A percentile compares a stretch with the other conserved stretches of the same genome.
phyloP scores from a whole-genome alignment of 2,888 invertebrate genomes.

The Cephus sareptanus region DNA sequence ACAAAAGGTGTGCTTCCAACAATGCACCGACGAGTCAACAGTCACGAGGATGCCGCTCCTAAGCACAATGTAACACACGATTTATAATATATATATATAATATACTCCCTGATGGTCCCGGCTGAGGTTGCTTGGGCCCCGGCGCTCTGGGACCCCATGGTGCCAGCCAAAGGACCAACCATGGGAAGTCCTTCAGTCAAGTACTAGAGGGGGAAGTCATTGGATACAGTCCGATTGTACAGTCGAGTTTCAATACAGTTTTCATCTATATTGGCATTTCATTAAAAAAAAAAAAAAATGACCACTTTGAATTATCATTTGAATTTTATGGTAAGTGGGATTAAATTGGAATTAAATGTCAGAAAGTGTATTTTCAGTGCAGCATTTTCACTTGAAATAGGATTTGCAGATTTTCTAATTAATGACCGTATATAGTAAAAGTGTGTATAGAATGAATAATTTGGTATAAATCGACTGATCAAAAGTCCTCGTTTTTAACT shows the following conservation, averaged over 20 bases:
- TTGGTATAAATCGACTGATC: background rate
- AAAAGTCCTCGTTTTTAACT: background rate
- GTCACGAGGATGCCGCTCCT: conserved; percentile 57
- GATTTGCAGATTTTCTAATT: background rate
- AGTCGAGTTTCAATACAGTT: background rate
- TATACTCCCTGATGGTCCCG: background rate
- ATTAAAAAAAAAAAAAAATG: no score
- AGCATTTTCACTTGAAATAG: background rate
- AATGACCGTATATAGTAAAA: background rate
- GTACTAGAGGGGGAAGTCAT: background rate
- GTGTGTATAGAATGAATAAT: background rate
- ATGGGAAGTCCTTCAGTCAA: conserved; percentile 10
- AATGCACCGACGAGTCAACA: conserved; percentile 62
- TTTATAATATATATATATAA: conserved; percentile 52
- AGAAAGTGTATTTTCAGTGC: background rate
- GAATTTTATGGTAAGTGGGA: background rate
- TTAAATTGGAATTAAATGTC: background rate
- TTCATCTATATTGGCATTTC: background rate
- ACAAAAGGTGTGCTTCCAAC: conserved; percentile 60
- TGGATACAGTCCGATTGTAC: background rate
- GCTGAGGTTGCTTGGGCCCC: background rate
- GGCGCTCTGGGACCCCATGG: conserved; percentile 4
- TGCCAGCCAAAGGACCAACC: background rate
- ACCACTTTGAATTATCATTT: background rate
- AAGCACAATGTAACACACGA: conserved; percentile 61